These are phyloP conservation scores for Notechis scutatus DNA, from an alignment of 2,113 vertebrate species.

Conservation along the genomic window DNA sequence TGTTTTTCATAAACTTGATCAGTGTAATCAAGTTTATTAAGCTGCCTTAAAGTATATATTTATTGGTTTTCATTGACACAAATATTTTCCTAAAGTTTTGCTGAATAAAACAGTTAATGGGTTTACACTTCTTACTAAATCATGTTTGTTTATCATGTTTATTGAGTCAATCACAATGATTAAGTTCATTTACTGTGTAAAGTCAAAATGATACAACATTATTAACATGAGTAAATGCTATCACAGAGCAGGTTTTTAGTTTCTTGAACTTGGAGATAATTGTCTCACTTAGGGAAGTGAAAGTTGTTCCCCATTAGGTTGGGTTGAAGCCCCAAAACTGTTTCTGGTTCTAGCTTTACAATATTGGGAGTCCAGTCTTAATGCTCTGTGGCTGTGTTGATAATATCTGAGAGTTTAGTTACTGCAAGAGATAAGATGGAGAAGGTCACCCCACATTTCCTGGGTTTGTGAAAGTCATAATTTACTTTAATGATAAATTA, in stretches of 20 bases:
- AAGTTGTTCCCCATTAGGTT: neutral
- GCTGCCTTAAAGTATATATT: neutral
- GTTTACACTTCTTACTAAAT: neutral
- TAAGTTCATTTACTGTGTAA: neutral
- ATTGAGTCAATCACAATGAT: neutral
- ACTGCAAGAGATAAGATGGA: neutral
- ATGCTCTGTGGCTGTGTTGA: neutral
- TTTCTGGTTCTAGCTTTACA: neutral
- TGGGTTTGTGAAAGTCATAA: neutral
- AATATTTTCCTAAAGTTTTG: neutral
- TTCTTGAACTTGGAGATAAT: neutral
- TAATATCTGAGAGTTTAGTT: neutral
- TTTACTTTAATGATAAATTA: neutral
- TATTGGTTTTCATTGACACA: neutral
- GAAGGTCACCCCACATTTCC: neutral
- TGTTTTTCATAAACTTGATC: neutral
- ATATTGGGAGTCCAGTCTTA: neutral
- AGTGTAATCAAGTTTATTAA: fast-evolving
- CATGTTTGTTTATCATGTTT: neutral
- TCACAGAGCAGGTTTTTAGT: neutral
- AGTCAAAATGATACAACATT: neutral
- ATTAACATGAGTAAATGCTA: neutral
- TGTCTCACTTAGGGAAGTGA: neutral
- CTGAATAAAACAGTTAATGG: neutral
- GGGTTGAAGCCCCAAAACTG: neutral